These are phyloP conservation scores for Patella pellucida DNA, from an alignment of 2,888 invertebrate genomes.

Conservation along the genomic window DNA sequence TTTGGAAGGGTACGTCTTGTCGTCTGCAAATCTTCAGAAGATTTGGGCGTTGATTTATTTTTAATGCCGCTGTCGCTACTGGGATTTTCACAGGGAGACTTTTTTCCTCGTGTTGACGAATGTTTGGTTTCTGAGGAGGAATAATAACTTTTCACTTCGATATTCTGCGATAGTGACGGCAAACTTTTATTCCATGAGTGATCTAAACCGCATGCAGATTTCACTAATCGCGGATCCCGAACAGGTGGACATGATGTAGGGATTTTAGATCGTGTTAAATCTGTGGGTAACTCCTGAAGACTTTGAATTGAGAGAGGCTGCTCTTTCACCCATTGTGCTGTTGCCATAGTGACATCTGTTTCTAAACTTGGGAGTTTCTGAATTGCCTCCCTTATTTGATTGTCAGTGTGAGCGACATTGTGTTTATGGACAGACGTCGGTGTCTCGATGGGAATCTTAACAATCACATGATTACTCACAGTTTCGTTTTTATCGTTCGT, in stretches of 20 bases:
- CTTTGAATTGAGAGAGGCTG: conserved; percentile 37
- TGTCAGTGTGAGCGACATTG: background rate
- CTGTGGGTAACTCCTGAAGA: conserved; percentile 31
- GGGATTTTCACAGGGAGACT: background rate
- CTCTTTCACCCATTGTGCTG: conserved; percentile 49
- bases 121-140: too few relatives aligned
- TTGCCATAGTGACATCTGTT: conserved; percentile 19
- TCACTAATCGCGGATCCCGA: conserved; percentile 22
- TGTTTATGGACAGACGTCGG: background rate
- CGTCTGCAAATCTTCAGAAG: conserved; percentile 3
- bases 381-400: conserved; percentile 5
- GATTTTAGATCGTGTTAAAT: background rate
- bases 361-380: conserved; percentile 20
- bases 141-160: background rate
- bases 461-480: background rate
- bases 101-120: background rate
- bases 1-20: conserved; percentile 22
- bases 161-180: conserved; percentile 13
- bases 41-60: background rate
- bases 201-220: conserved; percentile 16
- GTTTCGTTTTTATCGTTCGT: background rate
- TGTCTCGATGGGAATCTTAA: background rate
- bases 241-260: conserved; percentile 30
- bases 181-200: conserved; percentile 38
- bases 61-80: background rate